Evolutionary conservation across 2,113 vertebrate species (phyloP).

Genomic region (Rhinoderma darwinii): DNA sequence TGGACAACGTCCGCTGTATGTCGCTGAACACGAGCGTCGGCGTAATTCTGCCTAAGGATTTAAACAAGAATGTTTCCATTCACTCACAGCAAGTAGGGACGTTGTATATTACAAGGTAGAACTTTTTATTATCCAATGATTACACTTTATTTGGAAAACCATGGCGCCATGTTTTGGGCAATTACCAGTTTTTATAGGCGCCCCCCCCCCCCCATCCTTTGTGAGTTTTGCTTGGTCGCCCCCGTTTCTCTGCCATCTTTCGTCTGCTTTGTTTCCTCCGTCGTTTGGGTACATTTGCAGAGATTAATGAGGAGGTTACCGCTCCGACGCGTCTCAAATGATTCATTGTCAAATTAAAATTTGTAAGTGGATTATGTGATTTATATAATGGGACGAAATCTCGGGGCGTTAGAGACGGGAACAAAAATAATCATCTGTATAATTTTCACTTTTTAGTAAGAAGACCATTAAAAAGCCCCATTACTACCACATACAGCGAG

Average conservation of each 20-base stretch:
- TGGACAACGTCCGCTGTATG: no score
- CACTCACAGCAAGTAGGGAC: neutral
- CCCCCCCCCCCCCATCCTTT: no score
- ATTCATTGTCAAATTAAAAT: constrained; percentile 15
- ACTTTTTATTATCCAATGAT: no score
- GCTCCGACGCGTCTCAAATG: neutral
- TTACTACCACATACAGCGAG: no score
- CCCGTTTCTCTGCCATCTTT: neutral
- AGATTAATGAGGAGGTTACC: constrained; percentile 12
- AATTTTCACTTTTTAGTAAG: neutral
- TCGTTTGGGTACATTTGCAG: neutral
- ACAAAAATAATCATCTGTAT: neutral
- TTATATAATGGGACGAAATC: constrained; percentile 34
- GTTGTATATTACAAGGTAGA: neutral
- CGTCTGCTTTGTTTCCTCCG: neutral
- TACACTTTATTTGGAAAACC: no score
- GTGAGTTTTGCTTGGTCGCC: neutral
- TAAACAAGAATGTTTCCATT: neutral
- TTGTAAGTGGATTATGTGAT: constrained; percentile 25
- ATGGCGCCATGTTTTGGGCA: no score
- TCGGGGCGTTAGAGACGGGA: neutral
- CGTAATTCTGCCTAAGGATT: no score
- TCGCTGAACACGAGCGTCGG: no score
- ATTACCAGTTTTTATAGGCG: no score
- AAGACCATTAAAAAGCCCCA: neutral